A percentile compares a stretch with the other conserved stretches of the same genome.
phyloP scores from a whole-genome alignment of 2,888 invertebrate genomes.

The Apodemia zela region DNA sequence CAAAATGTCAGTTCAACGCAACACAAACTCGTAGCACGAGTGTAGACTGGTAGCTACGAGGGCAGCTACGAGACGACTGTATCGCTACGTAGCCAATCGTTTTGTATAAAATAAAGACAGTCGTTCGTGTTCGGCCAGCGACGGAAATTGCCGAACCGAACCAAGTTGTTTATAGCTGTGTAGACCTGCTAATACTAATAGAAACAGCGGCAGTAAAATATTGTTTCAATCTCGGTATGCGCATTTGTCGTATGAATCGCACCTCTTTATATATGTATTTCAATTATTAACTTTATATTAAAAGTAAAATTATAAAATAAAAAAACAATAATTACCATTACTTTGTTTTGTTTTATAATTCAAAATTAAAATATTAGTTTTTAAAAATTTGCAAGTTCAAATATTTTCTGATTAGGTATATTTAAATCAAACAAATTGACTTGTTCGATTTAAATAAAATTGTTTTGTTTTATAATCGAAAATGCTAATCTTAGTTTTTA shows the following conservation, averaged over 20 bases:
- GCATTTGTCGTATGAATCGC: neutral
- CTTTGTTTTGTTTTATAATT: too few species aligned
- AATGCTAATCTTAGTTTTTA: too few species aligned
- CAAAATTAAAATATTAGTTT: too few species aligned
- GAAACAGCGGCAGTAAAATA: slow-evolving; percentile 20
- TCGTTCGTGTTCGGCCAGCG: slow-evolving; percentile 48
- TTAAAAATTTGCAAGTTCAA: too few species aligned
- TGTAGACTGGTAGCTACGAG: slow-evolving; percentile 42
- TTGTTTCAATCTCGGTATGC: slow-evolving; percentile 1
- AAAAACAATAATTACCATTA: too few species aligned
- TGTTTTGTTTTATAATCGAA: too few species aligned
- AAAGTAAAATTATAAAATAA: too few species aligned
- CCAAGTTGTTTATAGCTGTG: slow-evolving; percentile 50
- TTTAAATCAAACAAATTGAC: too few species aligned
- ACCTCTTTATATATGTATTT: neutral
- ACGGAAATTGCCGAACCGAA: slow-evolving; percentile 58
- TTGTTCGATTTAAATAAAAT: too few species aligned
- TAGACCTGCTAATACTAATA: slow-evolving; percentile 29
- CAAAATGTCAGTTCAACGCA: neutral
- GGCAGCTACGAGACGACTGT: slow-evolving; percentile 64
- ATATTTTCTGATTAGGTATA: too few species aligned
- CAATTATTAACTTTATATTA: neutral
- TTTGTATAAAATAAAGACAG: slow-evolving; percentile 49
- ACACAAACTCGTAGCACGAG: slow-evolving; percentile 24
- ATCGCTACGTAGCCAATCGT: slow-evolving; percentile 54